These are phyloP conservation scores for Diachrysia chrysitis DNA, from an alignment of 2,888 invertebrate genomes.

Conservation along the genomic window DNA sequence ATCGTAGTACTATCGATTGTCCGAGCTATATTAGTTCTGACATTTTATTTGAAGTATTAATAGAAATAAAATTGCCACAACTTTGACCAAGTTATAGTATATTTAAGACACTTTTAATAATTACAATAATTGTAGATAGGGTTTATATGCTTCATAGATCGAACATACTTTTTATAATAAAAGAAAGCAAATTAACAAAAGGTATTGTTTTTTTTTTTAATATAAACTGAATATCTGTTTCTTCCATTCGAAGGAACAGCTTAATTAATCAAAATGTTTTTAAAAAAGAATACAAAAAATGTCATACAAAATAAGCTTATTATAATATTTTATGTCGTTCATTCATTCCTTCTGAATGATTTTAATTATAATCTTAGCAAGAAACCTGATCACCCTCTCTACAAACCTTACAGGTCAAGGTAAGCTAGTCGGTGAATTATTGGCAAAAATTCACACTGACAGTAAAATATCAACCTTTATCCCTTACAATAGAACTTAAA, in stretches of 20 bases:
- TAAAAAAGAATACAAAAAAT: neutral
- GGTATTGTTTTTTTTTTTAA: too few species aligned
- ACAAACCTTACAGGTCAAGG: neutral
- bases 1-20: neutral
- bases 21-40: neutral
- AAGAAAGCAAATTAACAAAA: too few species aligned
- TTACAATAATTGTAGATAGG: too few species aligned
- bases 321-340: neutral
- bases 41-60: neutral
- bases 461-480: neutral
- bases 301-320: neutral
- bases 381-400: neutral
- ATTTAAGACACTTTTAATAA: too few species aligned
- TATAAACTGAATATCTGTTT: too few species aligned
- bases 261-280: too few species aligned
- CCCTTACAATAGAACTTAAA: neutral
- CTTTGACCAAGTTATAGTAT: too few species aligned
- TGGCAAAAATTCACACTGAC: neutral
- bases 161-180: too few species aligned
- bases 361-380: neutral
- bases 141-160: too few species aligned
- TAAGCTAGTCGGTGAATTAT: constrained; percentile 5
- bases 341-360: neutral
- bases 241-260: too few species aligned
- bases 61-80: too few species aligned